Percentiles rank a stretch among this genome's conserved stretches.
These are phyloP conservation scores for Porites rus DNA, from an alignment of 92 coral and sea anemone genomes.

Conservation along the genomic window DNA sequence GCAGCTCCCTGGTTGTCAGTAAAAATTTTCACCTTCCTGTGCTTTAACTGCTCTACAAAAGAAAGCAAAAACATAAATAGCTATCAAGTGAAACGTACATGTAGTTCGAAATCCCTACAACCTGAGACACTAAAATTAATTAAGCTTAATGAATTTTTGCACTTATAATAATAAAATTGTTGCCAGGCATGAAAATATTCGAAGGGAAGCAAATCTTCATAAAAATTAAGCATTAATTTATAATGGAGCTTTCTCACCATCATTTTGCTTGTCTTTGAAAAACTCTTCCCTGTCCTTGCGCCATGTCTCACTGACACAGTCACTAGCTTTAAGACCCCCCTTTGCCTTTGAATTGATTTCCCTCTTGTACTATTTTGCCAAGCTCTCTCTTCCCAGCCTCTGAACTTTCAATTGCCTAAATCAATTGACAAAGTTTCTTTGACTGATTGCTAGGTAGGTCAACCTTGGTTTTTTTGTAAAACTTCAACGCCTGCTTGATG, in stretches of 20 bases:
- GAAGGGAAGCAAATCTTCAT: too few species aligned
- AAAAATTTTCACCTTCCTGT: too few species aligned
- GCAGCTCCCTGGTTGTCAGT: too few species aligned
- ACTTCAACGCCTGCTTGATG: constrained; percentile 9
- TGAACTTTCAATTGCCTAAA: constrained; percentile 32
- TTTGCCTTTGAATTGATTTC: constrained; percentile 11
- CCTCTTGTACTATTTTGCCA: constrained; percentile 1
- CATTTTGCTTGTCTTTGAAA: constrained; percentile 35
- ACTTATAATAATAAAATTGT: too few species aligned
- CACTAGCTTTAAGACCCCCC: constrained; percentile 19
- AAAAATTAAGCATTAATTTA: too few species aligned
- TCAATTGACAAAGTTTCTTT: constrained; percentile 29
- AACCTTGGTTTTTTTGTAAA: constrained; percentile 17
- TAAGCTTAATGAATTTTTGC: too few species aligned
- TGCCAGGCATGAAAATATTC: too few species aligned
- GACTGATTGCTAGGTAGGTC: constrained; percentile 34
- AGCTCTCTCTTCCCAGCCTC: constrained; percentile 25
- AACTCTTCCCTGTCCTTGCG: constrained; percentile 28
- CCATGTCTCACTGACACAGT: constrained; percentile 36
- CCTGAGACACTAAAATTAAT: too few species aligned
- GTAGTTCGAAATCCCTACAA: too few species aligned
- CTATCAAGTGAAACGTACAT: neutral
- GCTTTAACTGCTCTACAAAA: too few species aligned
- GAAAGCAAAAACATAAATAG: too few species aligned
- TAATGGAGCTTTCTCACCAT: neutral